These are phyloP conservation scores for Dryobota labecula DNA, from an alignment of 2,888 invertebrate genomes.

Conservation along the genomic window DNA sequence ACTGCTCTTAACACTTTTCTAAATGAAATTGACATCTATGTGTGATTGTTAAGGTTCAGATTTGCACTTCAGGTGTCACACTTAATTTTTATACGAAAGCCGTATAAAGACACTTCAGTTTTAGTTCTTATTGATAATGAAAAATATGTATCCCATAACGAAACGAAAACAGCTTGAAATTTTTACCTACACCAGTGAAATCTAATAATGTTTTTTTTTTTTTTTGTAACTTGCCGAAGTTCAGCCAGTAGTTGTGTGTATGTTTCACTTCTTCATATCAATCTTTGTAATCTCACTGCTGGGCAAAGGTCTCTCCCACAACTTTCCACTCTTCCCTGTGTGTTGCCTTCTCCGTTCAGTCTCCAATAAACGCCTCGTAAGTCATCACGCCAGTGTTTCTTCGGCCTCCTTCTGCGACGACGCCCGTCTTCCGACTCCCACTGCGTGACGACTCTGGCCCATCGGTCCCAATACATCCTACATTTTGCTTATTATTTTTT, in stretches of 20 bases:
- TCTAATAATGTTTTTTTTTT: not conserved
- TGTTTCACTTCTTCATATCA: not conserved
- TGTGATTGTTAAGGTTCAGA: not conserved
- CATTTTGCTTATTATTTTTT: not conserved
- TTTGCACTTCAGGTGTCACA: not conserved
- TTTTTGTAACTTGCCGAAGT: not conserved
- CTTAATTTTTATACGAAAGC: not conserved
- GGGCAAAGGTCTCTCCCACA: not conserved
- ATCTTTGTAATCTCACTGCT: not conserved
- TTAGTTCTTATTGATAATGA: not conserved
- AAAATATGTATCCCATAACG: not conserved
- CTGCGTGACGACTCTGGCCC: not conserved
- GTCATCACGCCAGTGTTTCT: not conserved
- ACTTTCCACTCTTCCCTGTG: not conserved
- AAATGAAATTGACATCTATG: not conserved
- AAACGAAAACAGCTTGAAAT: not conserved
- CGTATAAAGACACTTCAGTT: constrained; percentile 2
- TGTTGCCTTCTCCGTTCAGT: not conserved
- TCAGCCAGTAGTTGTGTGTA: not conserved
- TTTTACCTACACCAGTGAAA: not conserved
- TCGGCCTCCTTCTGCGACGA: not conserved
- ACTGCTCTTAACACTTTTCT: not conserved
- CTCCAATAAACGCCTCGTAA: not conserved
- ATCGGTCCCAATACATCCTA: not conserved
- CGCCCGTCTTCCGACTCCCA: too few relatives aligned